Evolutionary conservation across 2,113 vertebrate species (phyloP).

Genomic region (Prionailurus bengalensis): DNA sequence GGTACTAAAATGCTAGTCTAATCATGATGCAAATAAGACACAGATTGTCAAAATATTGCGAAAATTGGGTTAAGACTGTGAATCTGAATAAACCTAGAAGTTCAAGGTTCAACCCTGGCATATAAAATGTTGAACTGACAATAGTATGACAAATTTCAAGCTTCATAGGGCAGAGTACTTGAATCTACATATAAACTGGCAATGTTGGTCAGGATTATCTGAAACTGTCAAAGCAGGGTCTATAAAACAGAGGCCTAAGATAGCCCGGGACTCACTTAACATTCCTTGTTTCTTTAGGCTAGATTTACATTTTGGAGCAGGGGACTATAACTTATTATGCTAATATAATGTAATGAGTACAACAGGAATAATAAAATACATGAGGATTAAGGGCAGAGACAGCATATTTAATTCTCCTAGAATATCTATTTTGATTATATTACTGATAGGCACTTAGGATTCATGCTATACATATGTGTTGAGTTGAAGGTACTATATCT

Average conservation of each 20-base stretch:
- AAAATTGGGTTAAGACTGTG: not conserved
- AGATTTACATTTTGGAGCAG: not conserved
- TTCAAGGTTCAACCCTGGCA: not conserved
- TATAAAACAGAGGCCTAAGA: not conserved
- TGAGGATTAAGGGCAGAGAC: not conserved
- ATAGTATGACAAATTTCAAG: not conserved
- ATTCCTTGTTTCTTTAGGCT: not conserved
- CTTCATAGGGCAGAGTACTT: not conserved
- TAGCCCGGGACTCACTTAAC: not conserved
- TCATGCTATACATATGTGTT: not conserved
- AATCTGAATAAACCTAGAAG: not conserved
- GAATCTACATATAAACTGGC: not conserved
- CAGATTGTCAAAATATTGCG: not conserved
- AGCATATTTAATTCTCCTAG: not conserved
- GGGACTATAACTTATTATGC: not conserved
- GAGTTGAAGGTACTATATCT: not conserved
- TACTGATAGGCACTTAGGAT: not conserved
- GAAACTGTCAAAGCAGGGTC: not conserved
- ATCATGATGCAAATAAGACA: not conserved
- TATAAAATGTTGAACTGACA: not conserved
- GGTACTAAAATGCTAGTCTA: not conserved
- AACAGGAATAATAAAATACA: slow-evolving; percentile 23
- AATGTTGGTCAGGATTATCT: not conserved
- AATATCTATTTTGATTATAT: slow-evolving; percentile 27
- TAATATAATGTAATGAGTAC: not conserved